Evolutionary conservation across 2,888 invertebrate genomes (phyloP), one percentile per base, ranked within the genome.

Genomic region (Cosmia trapezina): DNA sequence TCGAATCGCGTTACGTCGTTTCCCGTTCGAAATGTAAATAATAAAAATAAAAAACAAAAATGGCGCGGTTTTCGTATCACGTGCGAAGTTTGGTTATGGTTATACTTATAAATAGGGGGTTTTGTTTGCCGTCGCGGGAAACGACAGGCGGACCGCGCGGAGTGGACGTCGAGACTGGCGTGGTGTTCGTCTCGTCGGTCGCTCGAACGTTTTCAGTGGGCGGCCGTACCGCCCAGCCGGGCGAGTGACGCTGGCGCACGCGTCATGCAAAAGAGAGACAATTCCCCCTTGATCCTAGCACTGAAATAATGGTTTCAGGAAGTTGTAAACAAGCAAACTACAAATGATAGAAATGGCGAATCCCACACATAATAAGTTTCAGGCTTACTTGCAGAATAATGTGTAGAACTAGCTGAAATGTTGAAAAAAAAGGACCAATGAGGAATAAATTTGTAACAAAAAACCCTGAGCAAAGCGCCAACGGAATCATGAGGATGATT

Each of bases 91-190:
- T 85, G 70, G 59, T 43, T 78, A 74, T 68, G 67, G 60, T 68
- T 72, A 45, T 53, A 63, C 66, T 79, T 85, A 73, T 77, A 85
- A 89, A 88, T 83, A 86, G 87, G 86, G 88, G 88, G 75, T 67
- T 83, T 89, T 75, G 88, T 89, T 86, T 85, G 86, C 81, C 81
- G 86, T 78, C 79, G 89, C 89, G 93, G 94, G 92, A 92, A 93
- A 93, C 91, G 93, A 93, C 96, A 91, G 96, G 96, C 95, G 93
- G 94, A 96, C 96, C 96, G 96, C 96, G 94, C 96, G 96, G 96
- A 96, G 96, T 93, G 95, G 96, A 96, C 96, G 94, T 88, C 94
- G 95, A 95, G 96, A 96, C 96, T 96, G 90, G 92, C 90, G 90
- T 37, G 37, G 37, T 4, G 37, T 37, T 28, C 28, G 28, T 28